Evolutionary conservation across 2,888 invertebrate species (phyloP).

Genomic region (Serrognathus titanus): DNA sequence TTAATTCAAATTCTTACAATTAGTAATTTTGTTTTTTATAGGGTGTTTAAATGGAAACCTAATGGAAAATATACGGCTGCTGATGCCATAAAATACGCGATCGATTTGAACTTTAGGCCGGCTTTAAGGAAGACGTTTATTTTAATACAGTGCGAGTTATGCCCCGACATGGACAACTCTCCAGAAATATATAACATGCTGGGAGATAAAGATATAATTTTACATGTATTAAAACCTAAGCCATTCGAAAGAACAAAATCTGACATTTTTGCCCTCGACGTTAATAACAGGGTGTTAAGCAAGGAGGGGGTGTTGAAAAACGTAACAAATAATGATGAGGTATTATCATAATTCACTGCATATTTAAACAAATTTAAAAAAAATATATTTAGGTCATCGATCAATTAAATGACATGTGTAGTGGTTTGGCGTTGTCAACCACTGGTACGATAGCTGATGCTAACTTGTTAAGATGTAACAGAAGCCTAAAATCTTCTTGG

Average conservation of each 20-base stretch:
- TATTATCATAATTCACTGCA: neutral
- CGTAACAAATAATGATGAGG: neutral
- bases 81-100: constrained; percentile 65
- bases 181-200: constrained; percentile 27
- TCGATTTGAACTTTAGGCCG: constrained; percentile 67
- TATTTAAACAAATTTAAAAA: neutral
- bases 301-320: constrained; percentile 13
- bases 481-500: constrained; percentile 12
- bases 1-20: neutral
- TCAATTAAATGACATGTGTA: constrained; percentile 25
- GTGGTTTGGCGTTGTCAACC: constrained; percentile 26
- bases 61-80: constrained; percentile 57
- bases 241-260: constrained; percentile 14
- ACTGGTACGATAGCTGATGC: constrained; percentile 26
- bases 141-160: constrained; percentile 61
- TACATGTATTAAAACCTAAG: constrained; percentile 26
- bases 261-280: constrained; percentile 10
- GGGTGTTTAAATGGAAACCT: constrained; percentile 27
- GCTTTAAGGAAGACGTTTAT: constrained; percentile 76
- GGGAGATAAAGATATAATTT: constrained; percentile 27
- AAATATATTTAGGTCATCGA: constrained; percentile 20
- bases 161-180: constrained; percentile 21
- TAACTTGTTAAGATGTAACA: neutral
- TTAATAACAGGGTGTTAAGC: constrained; percentile 6
- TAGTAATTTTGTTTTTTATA: neutral